Evolutionary conservation across 2,888 invertebrate genomes (phyloP), one percentile per base, ranked within the genome.

Genomic region (Aelia acuminata): DNA sequence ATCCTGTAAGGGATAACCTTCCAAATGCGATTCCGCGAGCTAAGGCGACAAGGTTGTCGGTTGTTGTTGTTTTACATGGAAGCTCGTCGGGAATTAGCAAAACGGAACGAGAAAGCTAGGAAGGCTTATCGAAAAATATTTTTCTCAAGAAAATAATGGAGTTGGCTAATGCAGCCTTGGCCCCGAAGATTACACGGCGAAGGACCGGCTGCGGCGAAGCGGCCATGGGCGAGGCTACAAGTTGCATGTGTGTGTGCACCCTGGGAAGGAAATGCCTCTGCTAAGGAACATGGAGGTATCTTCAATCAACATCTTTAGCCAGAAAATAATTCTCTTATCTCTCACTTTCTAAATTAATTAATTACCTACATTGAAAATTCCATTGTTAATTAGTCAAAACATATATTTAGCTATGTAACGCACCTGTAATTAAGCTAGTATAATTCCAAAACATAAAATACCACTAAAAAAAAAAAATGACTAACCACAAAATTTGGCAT

Each of bases 111-210:
- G 31, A 70, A 70, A 70, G n/a, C 18, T 35, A 70, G 35, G 8
- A 35, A 18, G 35, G 31, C 18, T 70, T 70, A 70, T 35, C 63
- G 18, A 70, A 70, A n/a, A 70, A 70, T 70, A 1, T 35, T 31
- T 70, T 70, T 70, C 35, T 35, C 18, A 15, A 70, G 26, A 35
- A 70, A 70, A 35, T 35, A 20, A 4, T 18, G 35, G 31, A 20
- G 35, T 70, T 70, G 63, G 5, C 31, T 20, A 70, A 70, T 3
- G 7, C 10, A 70, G 7, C 57, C 63, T 70, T 70, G 63, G 63
- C 63, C 63, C 63, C 63, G 31, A 70, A 35, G 63, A 70, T 70
- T 70, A 70, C 63, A 70, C 20, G 3, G 31, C 22, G 57, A 70
- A 70, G 63, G 63, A 70, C 63, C 35, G 3, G 13, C 8, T 7